Evolutionary conservation across 2,888 invertebrate genomes (phyloP).

Genomic region (Monoplex corrugatus): DNA sequence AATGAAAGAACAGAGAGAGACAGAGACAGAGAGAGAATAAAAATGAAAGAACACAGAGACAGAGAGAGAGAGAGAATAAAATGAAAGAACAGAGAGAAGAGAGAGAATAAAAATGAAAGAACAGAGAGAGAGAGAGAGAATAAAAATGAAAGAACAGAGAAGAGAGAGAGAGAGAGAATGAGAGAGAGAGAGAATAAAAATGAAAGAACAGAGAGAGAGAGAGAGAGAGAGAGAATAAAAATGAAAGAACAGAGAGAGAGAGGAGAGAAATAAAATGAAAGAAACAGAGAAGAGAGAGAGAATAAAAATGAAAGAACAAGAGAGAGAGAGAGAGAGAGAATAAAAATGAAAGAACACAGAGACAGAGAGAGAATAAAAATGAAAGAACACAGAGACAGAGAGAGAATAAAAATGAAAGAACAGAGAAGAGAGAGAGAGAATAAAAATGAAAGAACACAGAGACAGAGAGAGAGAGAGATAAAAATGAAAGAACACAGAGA

Average conservation of each 20-base stretch:
- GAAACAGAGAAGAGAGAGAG: background rate
- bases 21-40: background rate
- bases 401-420: no score
- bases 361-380: background rate
- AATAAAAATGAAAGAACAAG: no score
- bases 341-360: background rate
- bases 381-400: background rate
- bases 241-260: background rate
- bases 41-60: background rate
- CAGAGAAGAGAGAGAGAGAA: background rate
- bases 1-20: background rate
- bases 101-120: no score
- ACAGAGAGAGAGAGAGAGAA: background rate
- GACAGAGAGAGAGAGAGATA: no score
- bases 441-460: background rate
- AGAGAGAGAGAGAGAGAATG: background rate
- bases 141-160: no score
- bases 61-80: background rate
- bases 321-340: background rate
- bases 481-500: background rate
- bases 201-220: background rate
- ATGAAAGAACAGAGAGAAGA: background rate
- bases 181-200: no score
- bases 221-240: background rate
- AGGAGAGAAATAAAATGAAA: background rate